A percentile compares a stretch with the other conserved stretches of the same genome.
Evolutionary conservation across 2,113 vertebrate species (phyloP).

Genomic region (human (Homo sapiens)): GRCh38 chr15:98294501-98295000

Average conservation of each 20-base stretch:
- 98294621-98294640: background rate
- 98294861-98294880: constrained; percentile 42
- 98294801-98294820: background rate
- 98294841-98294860: accelerated
- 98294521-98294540: background rate
- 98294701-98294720: background rate
- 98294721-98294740: background rate
- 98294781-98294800: background rate
- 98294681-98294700: background rate
- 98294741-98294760: background rate
- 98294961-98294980: background rate
- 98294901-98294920: constrained; percentile 51
- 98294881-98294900: constrained; percentile 60
- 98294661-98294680: background rate
- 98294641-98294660: background rate
- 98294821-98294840: constrained; percentile 15
- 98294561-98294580: background rate
- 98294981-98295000: constrained; percentile 66
- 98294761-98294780: background rate
- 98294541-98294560: constrained; percentile 13
- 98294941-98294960: constrained; percentile 48
- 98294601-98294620: background rate
- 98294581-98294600: background rate
- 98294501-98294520: constrained; percentile 23
- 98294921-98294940: constrained; percentile 37